Evolutionary conservation across 1,140 invertebrate genomes (phyloP).

Genomic region (Calycopis cecrops): DNA sequence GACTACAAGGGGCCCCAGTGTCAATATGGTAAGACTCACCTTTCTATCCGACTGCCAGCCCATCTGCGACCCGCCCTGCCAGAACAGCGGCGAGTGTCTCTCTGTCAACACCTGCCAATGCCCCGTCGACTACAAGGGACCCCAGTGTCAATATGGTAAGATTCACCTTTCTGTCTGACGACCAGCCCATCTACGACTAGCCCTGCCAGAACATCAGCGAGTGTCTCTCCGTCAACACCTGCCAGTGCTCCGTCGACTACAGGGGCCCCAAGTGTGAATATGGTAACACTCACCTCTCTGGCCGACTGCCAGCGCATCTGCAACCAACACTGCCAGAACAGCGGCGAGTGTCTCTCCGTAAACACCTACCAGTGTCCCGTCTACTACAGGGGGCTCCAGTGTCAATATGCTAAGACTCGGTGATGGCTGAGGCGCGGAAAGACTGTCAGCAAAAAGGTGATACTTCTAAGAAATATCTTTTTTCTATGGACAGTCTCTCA

Average conservation of each 20-base stretch:
- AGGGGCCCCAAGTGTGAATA: constrained; percentile 86
- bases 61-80: constrained; percentile 83
- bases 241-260: constrained; percentile 84
- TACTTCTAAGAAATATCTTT: no score
- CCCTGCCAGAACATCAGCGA: constrained; percentile 85
- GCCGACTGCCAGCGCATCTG: constrained; percentile 83
- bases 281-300: constrained; percentile 54
- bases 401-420: constrained; percentile 78
- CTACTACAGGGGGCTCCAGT: constrained; percentile 82
- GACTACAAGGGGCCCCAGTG: constrained; percentile 84
- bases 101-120: constrained; percentile 86
- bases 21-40: constrained; percentile 76
- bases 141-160: constrained; percentile 81
- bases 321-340: constrained; percentile 83
- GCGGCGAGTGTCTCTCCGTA: constrained; percentile 83
- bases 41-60: constrained; percentile 80
- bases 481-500: no score
- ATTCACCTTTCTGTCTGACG: constrained; percentile 77
- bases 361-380: constrained; percentile 86
- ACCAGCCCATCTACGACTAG: constrained; percentile 81
- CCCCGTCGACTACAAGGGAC: constrained; percentile 81
- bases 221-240: constrained; percentile 84
- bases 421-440: constrained; percentile 77
- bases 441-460: no score
- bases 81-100: constrained; percentile 86